phyloP scores from a whole-genome alignment of 2,113 vertebrate species.

The Corythoichthys intestinalis region DNA sequence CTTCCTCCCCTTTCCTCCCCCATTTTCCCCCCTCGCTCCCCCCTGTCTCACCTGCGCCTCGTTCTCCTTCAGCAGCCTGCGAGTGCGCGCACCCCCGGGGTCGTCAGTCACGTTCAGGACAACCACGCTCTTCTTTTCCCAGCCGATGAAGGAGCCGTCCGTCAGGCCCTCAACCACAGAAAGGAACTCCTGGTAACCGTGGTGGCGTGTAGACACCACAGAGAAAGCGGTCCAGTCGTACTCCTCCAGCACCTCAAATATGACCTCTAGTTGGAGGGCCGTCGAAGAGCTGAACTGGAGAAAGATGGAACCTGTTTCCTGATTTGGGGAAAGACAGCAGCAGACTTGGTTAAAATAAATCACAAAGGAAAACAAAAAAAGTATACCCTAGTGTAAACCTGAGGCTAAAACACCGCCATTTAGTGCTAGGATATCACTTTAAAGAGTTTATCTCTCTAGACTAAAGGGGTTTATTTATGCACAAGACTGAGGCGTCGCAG shows the following conservation, averaged over 20 bases:
- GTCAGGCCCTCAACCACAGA: constrained; percentile 89
- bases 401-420: constrained; percentile 21
- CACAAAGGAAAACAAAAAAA: neutral
- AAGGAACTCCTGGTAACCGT: constrained; percentile 89
- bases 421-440: constrained; percentile 11
- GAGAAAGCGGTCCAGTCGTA: constrained; percentile 95
- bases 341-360: constrained; percentile 39
- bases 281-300: constrained; percentile 92
- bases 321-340: constrained; percentile 52
- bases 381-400: constrained; percentile 10
- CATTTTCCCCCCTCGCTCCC: constrained; percentile 52
- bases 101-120: constrained; percentile 86
- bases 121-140: constrained; percentile 91
- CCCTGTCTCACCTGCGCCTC: constrained; percentile 83
- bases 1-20: constrained; percentile 66
- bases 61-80: constrained; percentile 85
- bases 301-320: constrained; percentile 93
- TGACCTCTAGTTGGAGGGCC: constrained; percentile 87
- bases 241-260: constrained; percentile 94
- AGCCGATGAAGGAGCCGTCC: constrained; percentile 90
- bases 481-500: constrained; percentile 38
- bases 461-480: constrained; percentile 42
- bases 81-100: constrained; percentile 78
- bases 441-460: constrained; percentile 49
- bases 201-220: constrained; percentile 86